Evolutionary conservation across 2,888 invertebrate genomes (phyloP), one percentile per base, ranked within the genome.

Genomic region (Drosophila lacicola): DNA sequence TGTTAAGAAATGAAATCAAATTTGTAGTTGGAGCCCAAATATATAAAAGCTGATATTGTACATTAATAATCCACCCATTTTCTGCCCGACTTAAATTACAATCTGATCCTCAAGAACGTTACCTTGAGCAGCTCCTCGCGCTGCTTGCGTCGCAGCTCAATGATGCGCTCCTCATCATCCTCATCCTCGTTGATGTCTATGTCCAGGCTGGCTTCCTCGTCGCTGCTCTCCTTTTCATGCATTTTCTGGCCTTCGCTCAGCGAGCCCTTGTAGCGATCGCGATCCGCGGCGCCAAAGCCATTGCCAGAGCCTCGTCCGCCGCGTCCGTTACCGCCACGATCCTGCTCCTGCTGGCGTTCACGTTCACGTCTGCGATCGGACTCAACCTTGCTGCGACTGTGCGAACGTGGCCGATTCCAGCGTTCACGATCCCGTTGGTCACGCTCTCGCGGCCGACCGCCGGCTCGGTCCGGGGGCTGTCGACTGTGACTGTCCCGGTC

Each of bases 91-190:
- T n/a, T n/a, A n/a, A n/a, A n/a, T n/a, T n/a, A n/a, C n/a, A n/a
- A n/a, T n/a, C n/a, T n/a, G n/a, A n/a, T n/a, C n/a, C n/a, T n/a
- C n/a, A n/a, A n/a, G n/a, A n/a, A n/a, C 1, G 37, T 86, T 93
- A 97, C 97, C 94, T 96, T 96, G 63, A 98, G 90, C 6, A 99
- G 93, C 90, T 96, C 97, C 92, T 98, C 97, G 42, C 98, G 94
- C 89, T 97, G 96, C 89, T 96, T 96, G 70, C 98, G 94, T 78
- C 98, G 94, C 89, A 95, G 95, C 91, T 98, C 97, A 90, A 99
- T 99, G 80, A 98, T 97, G 81, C 96, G 96, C 91, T 98, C 98
- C 90, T 98, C 98, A 83, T 97, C 97, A 91, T 98, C 98, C 69
- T 97, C 98, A 73, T 98, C 97, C 4, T 96, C 94, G 75, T 97